These are phyloP conservation scores for Amphibalanus amphitrite DNA, from an alignment of 1,140 invertebrate genomes.

Conservation along the genomic window DNA sequence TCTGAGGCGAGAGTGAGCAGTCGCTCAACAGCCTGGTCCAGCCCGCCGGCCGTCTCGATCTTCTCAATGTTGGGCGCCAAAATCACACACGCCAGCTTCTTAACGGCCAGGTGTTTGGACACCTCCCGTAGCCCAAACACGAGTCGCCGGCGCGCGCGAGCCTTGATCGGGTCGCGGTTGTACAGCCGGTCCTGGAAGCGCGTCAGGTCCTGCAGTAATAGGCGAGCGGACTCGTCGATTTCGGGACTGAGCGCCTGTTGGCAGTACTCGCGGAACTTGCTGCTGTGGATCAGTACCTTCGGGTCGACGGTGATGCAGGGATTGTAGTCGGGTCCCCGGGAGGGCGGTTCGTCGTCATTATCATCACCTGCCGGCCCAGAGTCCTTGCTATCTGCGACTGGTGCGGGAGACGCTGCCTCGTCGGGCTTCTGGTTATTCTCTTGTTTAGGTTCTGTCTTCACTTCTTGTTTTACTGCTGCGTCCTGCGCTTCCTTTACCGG, in stretches of 20 bases:
- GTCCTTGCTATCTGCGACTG: no score
- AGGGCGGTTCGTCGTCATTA: background rate
- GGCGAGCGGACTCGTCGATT: slow-evolving; percentile 9
- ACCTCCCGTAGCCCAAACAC: slow-evolving; percentile 41
- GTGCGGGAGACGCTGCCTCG: no score
- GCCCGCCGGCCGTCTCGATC: slow-evolving; percentile 16
- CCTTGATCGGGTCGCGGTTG: slow-evolving; percentile 39
- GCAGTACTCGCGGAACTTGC: slow-evolving; percentile 10
- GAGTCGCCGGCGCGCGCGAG: slow-evolving; percentile 32
- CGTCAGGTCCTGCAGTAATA: slow-evolving; percentile 34
- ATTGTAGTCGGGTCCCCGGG: background rate
- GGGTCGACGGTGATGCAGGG: background rate
- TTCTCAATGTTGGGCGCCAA: slow-evolving; percentile 37
- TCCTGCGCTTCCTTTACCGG: no score
- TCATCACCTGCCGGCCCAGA: background rate
- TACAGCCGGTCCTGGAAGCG: slow-evolving; percentile 40
- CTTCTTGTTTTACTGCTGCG: no score
- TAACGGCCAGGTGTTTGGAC: slow-evolving; percentile 33
- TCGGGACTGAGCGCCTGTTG: slow-evolving; percentile 15
- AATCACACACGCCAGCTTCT: slow-evolving; percentile 38
- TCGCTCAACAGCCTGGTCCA: slow-evolving; percentile 31
- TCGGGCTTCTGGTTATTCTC: no score
- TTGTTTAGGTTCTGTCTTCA: no score
- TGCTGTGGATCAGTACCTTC: background rate
- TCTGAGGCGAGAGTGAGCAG: slow-evolving; percentile 28